Percentiles rank a stretch among this genome's conserved stretches.
Evolutionary conservation across 2,888 invertebrate species (phyloP).

Genomic region (Limnephilus lunatus): DNA sequence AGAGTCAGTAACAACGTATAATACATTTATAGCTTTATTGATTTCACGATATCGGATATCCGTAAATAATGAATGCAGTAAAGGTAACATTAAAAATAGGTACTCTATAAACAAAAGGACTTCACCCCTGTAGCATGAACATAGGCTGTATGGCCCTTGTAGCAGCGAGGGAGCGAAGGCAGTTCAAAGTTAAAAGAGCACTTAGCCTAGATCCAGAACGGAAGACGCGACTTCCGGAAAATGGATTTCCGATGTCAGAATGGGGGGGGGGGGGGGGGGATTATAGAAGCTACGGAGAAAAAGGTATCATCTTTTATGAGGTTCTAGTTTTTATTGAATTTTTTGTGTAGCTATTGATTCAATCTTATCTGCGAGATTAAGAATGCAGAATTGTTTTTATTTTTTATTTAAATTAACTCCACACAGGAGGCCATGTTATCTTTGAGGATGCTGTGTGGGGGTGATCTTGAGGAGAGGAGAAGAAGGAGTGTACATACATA

Average conservation of each 20-base stretch:
- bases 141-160: neutral
- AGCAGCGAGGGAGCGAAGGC: neutral
- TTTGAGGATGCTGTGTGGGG: too few species aligned
- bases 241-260: neutral
- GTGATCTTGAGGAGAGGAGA: too few species aligned
- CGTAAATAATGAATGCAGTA: neutral
- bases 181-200: neutral
- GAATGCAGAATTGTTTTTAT: too few species aligned
- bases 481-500: too few species aligned
- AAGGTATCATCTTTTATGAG: neutral
- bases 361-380: neutral
- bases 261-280: neutral
- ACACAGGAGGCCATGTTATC: too few species aligned
- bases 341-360: neutral
- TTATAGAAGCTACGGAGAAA: neutral
- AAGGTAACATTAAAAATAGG: neutral
- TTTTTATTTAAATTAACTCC: too few species aligned
- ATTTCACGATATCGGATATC: too few species aligned
- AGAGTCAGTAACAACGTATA: too few species aligned
- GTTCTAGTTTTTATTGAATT: neutral
- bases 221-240: neutral
- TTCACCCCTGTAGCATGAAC: neutral
- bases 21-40: too few species aligned
- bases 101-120: neutral
- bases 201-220: neutral